Base-by-base conservation (phyloP, 2,888 invertebrate species). In the Alsophila aescularia region DNA sequence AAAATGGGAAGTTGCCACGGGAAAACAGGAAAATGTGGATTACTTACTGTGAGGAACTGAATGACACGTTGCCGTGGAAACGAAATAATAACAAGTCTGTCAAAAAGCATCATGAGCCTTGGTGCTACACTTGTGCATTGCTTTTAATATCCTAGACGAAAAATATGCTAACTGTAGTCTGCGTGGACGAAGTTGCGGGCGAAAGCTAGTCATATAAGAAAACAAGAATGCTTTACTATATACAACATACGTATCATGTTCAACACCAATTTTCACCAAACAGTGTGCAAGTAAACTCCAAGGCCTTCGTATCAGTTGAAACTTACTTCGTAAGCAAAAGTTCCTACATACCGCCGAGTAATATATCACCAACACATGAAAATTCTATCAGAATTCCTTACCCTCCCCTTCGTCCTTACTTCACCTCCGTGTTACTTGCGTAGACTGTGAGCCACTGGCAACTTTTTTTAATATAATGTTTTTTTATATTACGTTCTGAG, bases 301-400 rank as follows among this genome's bases (percentile, higher is more conserved):
- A 55, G 44, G 55, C 55, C 55, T 48, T 44, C 44, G 21, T 50
- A 55, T 55, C 55, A 45, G 55, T 36, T 29, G 35, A 55, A 63
- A 63, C 59, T 60, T 60, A 55, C 52, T 58, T 59, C 51, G 59
- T 52, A 58, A 63, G 57, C 62, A 60, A 61, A 66, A 64, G 57
- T 64, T 64, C 43, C 37, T 44, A 50, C 57, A 62, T 55, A 60
- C 52, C 57, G 45, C 58, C 50, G 52, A 58, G 65, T 63, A 60
- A 66, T 66, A 63, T 66, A 66, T 66, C 63, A 63, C 63, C 52
- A 51, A 56, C 53, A 60, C 65, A 57, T 66, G 65, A 63, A 68
- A 64, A 63, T 64, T 64, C 64, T 66, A 66, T 62, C 58, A 63
- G 62, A 64, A 61, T 62, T 58, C 64, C 64, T 45, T 31, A 48